A percentile compares a stretch with the other conserved stretches of the same genome.
Conservation (phyloP, 2,113 vertebrate genomes). For the Uria aalge region DNA sequence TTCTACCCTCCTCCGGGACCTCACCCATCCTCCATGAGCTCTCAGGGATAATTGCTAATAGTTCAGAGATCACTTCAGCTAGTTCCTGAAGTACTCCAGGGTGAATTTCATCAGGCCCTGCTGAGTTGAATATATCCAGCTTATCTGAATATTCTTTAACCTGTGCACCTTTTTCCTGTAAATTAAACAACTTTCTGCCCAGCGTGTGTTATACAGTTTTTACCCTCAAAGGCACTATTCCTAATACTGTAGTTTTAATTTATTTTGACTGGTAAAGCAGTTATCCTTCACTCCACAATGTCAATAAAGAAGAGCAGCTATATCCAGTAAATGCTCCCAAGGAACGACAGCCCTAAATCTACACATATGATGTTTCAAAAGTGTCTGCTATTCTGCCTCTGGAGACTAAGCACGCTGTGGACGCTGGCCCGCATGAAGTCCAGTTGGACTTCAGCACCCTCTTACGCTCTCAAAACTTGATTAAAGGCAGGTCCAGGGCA, state of each 20-base stretch:
- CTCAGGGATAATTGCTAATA: conserved; percentile 18
- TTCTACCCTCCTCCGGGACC: background rate
- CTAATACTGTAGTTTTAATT: background rate
- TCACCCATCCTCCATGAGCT: background rate
- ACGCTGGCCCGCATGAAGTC: background rate
- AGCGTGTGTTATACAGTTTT: background rate
- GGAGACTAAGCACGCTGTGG: background rate
- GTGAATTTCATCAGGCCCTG: background rate
- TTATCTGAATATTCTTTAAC: conserved; percentile 27
- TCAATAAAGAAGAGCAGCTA: background rate
- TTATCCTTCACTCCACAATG: background rate
- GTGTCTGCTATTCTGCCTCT: background rate
- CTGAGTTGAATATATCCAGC: background rate
- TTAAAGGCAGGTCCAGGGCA: background rate
- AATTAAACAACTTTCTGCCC: background rate
- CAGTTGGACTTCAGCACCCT: background rate
- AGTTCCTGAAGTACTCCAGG: background rate
- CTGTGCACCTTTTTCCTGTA: background rate
- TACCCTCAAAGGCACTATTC: background rate
- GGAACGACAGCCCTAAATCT: background rate
- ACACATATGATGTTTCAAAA: background rate
- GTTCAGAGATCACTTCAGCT: conserved; percentile 21
- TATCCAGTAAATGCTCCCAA: background rate
- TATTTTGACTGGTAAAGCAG: background rate
- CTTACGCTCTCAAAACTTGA: background rate